Conservation (phyloP, 2,888 invertebrate genomes). For the Macrosoma leucophasiata region DNA sequence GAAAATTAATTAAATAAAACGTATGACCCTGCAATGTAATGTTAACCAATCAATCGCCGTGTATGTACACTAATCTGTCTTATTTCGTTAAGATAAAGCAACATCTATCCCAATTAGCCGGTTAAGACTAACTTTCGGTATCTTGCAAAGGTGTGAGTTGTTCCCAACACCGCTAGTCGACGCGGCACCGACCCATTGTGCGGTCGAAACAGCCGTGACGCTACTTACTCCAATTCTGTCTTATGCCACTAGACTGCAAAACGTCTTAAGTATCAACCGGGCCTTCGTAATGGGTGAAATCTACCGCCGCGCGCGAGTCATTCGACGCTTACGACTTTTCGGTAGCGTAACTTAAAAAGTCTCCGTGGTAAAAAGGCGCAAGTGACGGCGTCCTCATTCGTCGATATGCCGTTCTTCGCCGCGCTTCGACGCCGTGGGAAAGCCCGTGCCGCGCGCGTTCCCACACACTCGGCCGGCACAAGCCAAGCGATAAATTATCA, state of each 20-base stretch:
- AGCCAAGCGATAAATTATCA: conserved; percentile 76
- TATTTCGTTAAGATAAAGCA: conserved; percentile 31
- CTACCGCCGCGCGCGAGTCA: conserved; percentile 31
- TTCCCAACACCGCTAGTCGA: conserved; percentile 70
- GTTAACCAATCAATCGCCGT: conserved; percentile 14
- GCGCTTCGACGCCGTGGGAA: conserved; percentile 62
- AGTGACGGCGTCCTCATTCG: conserved; percentile 36
- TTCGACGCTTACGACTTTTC: conserved; percentile 46
- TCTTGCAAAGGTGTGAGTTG: conserved; percentile 64
- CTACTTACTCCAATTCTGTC: conserved; percentile 76
- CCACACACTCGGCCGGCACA: conserved; percentile 75
- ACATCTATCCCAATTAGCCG: conserved; percentile 59
- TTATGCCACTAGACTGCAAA: conserved; percentile 39
- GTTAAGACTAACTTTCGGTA: conserved; percentile 61
- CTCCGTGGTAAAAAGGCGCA: conserved; percentile 42
- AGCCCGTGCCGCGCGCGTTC: conserved; percentile 74
- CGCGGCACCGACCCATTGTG: conserved; percentile 68
- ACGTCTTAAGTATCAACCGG: conserved; percentile 47
- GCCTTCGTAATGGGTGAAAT: conserved; percentile 36
- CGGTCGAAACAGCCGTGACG: conserved; percentile 72
- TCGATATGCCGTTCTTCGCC: conserved; percentile 48
- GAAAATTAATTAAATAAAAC: background rate
- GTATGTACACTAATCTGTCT: conserved; percentile 9
- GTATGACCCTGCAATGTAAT: conserved; percentile 4
- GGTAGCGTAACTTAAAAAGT: conserved; percentile 21